Percentiles rank a stretch among this genome's conserved stretches.
Conservation (phyloP, 2,113 vertebrate genomes). For the Acrocephalus kingi region DNA sequence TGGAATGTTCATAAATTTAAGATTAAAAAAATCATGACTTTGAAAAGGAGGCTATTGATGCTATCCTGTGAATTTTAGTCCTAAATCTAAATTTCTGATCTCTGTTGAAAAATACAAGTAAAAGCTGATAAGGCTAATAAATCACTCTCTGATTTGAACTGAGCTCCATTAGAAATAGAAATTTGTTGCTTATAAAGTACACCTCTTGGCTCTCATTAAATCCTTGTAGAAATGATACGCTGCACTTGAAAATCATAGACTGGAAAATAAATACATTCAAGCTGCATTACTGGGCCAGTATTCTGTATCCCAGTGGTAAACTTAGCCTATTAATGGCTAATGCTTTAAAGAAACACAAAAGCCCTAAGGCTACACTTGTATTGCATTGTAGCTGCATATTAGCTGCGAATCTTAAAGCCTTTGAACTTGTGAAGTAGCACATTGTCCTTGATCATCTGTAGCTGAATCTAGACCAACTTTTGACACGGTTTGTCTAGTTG, state of each 20-base stretch:
- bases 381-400: constrained; percentile 38
- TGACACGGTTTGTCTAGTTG: not conserved
- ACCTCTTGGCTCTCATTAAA: constrained; percentile 62
- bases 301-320: constrained; percentile 57
- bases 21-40: constrained; percentile 15
- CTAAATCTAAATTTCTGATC: constrained; percentile 33
- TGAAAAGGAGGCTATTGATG: constrained; percentile 28
- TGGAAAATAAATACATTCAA: constrained; percentile 54
- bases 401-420: constrained; percentile 44
- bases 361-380: constrained; percentile 37
- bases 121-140: constrained; percentile 45
- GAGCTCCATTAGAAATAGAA: constrained; percentile 35
- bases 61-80: constrained; percentile 19
- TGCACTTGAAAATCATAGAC: constrained; percentile 50
- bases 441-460: constrained; percentile 53
- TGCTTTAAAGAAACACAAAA: constrained; percentile 70
- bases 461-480: constrained; percentile 1
- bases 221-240: constrained; percentile 43
- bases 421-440: constrained; percentile 31
- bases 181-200: constrained; percentile 4
- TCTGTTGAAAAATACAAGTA: constrained; percentile 1
- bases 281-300: constrained; percentile 35
- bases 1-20: constrained; percentile 5
- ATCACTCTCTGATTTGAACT: constrained; percentile 2
- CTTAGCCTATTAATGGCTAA: constrained; percentile 55